A percentile compares a stretch with the other conserved stretches of the same genome.
Evolutionary conservation across 2,797 vertebrate genomes (phyloP).

Genomic region (Danio tinwini): DNA sequence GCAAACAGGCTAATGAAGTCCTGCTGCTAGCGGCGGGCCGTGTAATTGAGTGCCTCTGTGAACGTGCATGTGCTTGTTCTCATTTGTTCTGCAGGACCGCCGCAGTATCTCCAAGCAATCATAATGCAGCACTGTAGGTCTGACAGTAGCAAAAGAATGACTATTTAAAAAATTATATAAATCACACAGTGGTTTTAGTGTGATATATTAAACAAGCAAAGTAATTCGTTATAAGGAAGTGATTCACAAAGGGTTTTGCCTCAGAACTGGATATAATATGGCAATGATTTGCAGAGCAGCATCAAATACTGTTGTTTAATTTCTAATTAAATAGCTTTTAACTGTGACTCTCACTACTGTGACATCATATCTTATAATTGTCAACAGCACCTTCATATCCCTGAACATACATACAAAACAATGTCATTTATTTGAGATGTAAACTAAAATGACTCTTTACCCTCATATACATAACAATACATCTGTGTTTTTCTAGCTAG

Average conservation of each 20-base stretch:
- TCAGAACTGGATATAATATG: background rate
- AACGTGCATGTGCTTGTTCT: conserved; percentile 31
- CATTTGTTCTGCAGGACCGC: conserved; percentile 34
- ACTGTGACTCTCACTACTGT: too few relatives aligned
- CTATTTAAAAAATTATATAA: background rate
- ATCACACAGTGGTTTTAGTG: background rate
- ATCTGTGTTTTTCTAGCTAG: background rate
- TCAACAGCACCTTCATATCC: too few relatives aligned
- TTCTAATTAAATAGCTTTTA: too few relatives aligned
- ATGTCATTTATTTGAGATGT: background rate
- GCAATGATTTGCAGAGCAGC: background rate
- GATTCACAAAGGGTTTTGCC: background rate
- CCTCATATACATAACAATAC: background rate
- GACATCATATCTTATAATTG: too few relatives aligned
- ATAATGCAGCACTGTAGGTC: conserved; percentile 1
- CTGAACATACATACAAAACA: too few relatives aligned
- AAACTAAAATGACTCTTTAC: background rate
- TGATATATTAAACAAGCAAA: background rate
- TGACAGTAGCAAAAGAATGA: background rate
- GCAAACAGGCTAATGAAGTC: conserved; percentile 62
- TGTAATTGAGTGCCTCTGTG: conserved; percentile 37
- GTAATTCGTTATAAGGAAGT: background rate
- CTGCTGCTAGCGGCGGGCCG: conserved; percentile 50
- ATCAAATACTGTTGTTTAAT: too few relatives aligned
- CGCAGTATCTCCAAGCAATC: conserved; percentile 1